Base-by-base conservation (phyloP, 2,888 invertebrate genomes). In the Eubasilissa splendida region DNA sequence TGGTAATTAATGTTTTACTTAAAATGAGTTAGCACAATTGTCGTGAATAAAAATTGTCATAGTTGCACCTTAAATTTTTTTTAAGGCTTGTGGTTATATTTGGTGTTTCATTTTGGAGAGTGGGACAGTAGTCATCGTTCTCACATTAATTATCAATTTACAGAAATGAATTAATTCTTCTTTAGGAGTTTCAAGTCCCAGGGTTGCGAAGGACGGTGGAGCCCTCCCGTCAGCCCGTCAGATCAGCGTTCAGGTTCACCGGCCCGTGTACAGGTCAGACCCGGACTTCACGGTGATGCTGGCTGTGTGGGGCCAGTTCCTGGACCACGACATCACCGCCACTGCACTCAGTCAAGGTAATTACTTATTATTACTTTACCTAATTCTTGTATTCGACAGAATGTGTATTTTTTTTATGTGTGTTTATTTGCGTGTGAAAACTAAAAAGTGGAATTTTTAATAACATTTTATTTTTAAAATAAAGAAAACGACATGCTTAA, bases 241-340 rank as follows among this genome's bases (percentile, higher is more conserved):
- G 85, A 93, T 96, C 7, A 96, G 96, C 84, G 87, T 94, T 22
- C 91, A 92, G 31, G 93, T 96, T 0, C 96, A 96, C 87, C 90
- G 95, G 0, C 93, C 95, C 0, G 92, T 93, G 83, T 94, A 95
- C 86, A 92, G 92, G 58, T 93, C 93, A 71, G 96, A 96, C 87
- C 92, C 94, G 0, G 89, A 93, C 84, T 95, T 96, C 86, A 94
- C 96, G 0, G 95, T 96, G 0, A 95, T 97, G 94, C 87, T 96
- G 82, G 96, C 96, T 0, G 95, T 96, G 4, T 97, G 96, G 92
- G 97, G 96, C 0, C 96, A 97, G 88, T 96, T 97, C 87, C 86
- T 97, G 12, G 96, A 96, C 87, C 96, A 97, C 84, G 97, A 97
- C 84, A 93, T 97, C 78, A 96, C 96, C 0, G 95, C 96, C 7